phyloP scores from a whole-genome alignment of 1,140 invertebrate genomes.

The Stegodyphus dumicola region DNA sequence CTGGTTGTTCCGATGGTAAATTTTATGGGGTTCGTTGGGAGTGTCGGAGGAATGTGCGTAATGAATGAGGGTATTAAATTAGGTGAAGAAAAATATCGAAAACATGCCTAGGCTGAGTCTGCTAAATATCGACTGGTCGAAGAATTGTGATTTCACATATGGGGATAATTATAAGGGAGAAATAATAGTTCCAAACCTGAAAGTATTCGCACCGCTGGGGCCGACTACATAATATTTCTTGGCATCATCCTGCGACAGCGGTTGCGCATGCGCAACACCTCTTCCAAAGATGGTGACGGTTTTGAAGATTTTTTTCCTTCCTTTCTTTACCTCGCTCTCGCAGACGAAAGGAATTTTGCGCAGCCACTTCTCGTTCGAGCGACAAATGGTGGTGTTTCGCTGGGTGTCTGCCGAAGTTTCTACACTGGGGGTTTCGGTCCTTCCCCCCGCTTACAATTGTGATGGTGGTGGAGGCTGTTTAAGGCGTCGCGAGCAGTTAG shows the following conservation, averaged over 20 bases:
- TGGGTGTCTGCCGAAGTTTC: no score
- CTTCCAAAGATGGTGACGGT: conserved; percentile 46
- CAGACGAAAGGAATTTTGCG: neutral
- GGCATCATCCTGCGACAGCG: conserved; percentile 53
- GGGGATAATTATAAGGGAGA: neutral
- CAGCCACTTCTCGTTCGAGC: no score
- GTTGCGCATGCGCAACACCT: conserved; percentile 48
- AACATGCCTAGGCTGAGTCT: conserved; percentile 50
- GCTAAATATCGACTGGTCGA: conserved; percentile 33
- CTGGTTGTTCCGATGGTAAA: no score
- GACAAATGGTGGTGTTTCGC: no score
- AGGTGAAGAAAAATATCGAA: conserved; percentile 54
- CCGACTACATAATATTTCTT: conserved; percentile 38
- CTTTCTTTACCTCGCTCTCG: neutral
- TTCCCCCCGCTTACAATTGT: neutral
- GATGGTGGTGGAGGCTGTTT: no score
- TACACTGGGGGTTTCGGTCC: no score
- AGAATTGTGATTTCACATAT: conserved; percentile 32
- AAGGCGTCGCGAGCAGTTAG: neutral
- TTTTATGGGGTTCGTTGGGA: no score
- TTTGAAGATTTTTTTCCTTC: conserved; percentile 30
- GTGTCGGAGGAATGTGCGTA: neutral
- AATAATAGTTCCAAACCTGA: conserved; percentile 5
- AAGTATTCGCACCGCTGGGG: conserved; percentile 2
- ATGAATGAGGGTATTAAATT: neutral